These are phyloP conservation scores for Pedetes capensis DNA, from an alignment of 2,113 vertebrate genomes.

Conservation along the genomic window DNA sequence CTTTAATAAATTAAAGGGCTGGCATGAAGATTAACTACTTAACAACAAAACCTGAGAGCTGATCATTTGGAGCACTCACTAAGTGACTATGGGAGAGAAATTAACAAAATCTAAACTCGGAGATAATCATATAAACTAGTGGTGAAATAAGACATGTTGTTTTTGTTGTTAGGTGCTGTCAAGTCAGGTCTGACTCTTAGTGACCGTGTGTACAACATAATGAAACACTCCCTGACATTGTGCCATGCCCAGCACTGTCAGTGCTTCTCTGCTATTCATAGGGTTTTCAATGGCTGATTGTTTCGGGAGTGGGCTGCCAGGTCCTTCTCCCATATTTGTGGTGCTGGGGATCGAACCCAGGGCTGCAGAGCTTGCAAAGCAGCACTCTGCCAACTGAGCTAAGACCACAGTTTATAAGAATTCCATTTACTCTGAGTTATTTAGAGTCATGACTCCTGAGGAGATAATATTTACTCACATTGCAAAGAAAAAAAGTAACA, in stretches of 20 bases:
- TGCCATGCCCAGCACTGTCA: too few species aligned
- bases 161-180: too few species aligned
- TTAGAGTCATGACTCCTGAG: background rate
- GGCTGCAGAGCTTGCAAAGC: too few species aligned
- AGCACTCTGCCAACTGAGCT: too few species aligned
- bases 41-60: background rate
- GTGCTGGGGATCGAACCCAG: too few species aligned
- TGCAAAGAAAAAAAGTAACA: background rate
- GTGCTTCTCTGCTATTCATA: too few species aligned
- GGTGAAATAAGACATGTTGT: conserved; percentile 25
- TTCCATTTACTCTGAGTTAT: background rate
- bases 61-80: background rate
- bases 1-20: background rate
- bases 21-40: background rate
- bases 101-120: conserved; percentile 20
- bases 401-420: background rate
- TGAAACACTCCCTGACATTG: too few species aligned
- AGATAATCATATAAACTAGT: background rate
- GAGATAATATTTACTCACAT: conserved; percentile 14
- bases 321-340: too few species aligned
- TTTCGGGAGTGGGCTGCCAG: too few species aligned
- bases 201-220: too few species aligned
- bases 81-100: conserved; percentile 30
- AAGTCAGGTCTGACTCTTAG: too few species aligned
- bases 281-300: too few species aligned